Base-by-base conservation (phyloP, 2,888 invertebrate species). In the Baronia brevicornis region DNA sequence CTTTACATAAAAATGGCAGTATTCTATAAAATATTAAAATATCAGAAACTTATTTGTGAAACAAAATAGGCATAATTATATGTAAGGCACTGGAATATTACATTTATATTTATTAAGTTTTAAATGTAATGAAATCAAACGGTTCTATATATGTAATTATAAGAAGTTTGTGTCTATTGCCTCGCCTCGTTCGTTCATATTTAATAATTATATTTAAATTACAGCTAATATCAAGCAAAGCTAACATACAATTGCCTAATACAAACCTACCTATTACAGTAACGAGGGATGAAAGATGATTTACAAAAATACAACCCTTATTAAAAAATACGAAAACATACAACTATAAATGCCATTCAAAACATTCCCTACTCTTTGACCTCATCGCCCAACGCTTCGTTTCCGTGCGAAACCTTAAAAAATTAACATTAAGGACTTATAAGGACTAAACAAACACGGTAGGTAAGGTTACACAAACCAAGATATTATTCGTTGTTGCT, bases 351-450 rank as follows among this genome's bases (percentile, higher is more conserved):
- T 42, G 38, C 36, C 39, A 36, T 36, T 39, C 28, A 36, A 39
- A 38, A 32, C 36, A 43, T 28, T 36, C 36, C 33, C 46, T 48
- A 49, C 44, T 44, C 46, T 41, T 37, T 44, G 40, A 43, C 45
- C 38, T 39, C 46, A 46, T 36, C 42, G 39, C 34, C 46, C 51
- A 54, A 44, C 48, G 63, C 50, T 79, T 82, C 80, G 80, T 79
- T 82, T 69, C 53, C 66, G 58, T 74, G 75, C 80, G 80, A 82
- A 82, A 82, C 80, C 80, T 77, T 63, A 73, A 65, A 60, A 72
- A 78, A 70, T 61, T 74, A 72, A 70, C 47, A 64, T 62, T 36
- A 70, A 69, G 64, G 69, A 62, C 64, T 66, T 65, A 72, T 61
- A 61, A 57, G 20, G 26, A 28, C 30, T 21, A 54, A 67, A 65